Evolutionary conservation across 2,888 invertebrate species (phyloP).

Genomic region (Gnatocerus cornutus): DNA sequence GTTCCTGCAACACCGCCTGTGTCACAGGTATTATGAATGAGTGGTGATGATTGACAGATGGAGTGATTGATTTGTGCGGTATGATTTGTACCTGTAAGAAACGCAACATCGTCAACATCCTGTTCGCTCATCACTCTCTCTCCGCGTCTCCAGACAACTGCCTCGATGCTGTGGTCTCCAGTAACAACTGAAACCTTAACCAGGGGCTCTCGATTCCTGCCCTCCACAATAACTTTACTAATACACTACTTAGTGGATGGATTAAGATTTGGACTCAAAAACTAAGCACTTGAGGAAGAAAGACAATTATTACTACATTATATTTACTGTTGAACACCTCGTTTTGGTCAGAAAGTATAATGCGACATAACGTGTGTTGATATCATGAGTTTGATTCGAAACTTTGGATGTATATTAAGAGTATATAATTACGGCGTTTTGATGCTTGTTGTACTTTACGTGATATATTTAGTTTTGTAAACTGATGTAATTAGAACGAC

Average conservation of each 20-base stretch:
- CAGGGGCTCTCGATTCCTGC: conserved; percentile 68
- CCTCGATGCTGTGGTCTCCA: conserved; percentile 71
- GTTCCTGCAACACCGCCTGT: conserved; percentile 73
- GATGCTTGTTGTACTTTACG: conserved; percentile 59
- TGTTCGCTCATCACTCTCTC: conserved; percentile 87
- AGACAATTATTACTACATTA: conserved; percentile 52
- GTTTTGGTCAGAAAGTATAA: conserved; percentile 56
- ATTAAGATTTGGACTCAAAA: conserved; percentile 47
- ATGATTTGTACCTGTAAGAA: conserved; percentile 83
- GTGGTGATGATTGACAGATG: conserved; percentile 66
- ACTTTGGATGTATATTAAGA: conserved; percentile 5
- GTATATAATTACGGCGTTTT: conserved; percentile 36
- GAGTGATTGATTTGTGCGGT: conserved; percentile 64
- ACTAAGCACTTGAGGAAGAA: conserved; percentile 51
- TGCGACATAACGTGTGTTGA: conserved; percentile 53
- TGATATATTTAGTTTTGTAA: conserved; percentile 58
- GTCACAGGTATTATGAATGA: conserved; percentile 70
- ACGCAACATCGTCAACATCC: conserved; percentile 94
- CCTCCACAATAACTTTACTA: conserved; percentile 66
- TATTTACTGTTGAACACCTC: conserved; percentile 57
- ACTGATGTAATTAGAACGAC: conserved; percentile 54
- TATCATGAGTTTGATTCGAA: conserved; percentile 49
- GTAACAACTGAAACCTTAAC: conserved; percentile 72
- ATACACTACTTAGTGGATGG: conserved; percentile 53
- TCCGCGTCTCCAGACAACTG: conserved; percentile 72